A percentile compares a stretch with the other conserved stretches of the same genome.
Evolutionary conservation across 1,140 invertebrate genomes (phyloP).

Genomic region (Aphelenchoides fujianensis): DNA sequence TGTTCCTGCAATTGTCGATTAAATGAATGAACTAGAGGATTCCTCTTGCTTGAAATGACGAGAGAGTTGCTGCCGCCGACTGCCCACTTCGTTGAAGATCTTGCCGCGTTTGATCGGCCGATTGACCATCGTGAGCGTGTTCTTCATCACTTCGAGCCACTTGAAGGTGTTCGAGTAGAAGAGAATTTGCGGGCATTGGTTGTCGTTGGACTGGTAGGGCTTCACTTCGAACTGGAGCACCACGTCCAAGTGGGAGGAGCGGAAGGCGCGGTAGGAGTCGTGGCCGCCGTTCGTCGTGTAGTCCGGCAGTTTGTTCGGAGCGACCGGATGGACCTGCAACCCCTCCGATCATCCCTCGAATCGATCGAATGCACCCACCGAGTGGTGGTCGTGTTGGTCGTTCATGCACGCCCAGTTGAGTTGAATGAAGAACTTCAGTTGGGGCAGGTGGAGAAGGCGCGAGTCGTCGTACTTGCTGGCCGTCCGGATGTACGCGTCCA

Average conservation of each 20-base stretch:
- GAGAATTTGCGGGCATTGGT: conserved; percentile 49
- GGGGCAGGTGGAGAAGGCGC: conserved; percentile 81
- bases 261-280: conserved; percentile 75
- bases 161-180: conserved; percentile 61
- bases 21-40: conserved; percentile 7
- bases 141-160: conserved; percentile 63
- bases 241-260: conserved; percentile 86
- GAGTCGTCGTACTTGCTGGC: conserved; percentile 98
- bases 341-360: not conserved
- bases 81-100: conserved; percentile 78
- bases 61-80: conserved; percentile 82
- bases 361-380: not conserved
- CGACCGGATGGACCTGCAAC: conserved; percentile 76
- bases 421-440: conserved; percentile 78
- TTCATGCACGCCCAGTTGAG: conserved; percentile 85
- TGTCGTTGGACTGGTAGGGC: conserved; percentile 59
- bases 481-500: conserved; percentile 84
- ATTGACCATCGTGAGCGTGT: conserved; percentile 90
- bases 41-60: conserved; percentile 74
- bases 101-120: conserved; percentile 83
- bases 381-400: conserved; percentile 89
- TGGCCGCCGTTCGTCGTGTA: conserved; percentile 89
- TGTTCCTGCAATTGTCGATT: conserved; percentile 67
- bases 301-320: conserved; percentile 90
- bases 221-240: conserved; percentile 84